Percentiles rank a stretch among this genome's conserved stretches.
These are phyloP conservation scores for Apteryx owenii DNA, from an alignment of 2,113 vertebrate species.

Conservation along the genomic window DNA sequence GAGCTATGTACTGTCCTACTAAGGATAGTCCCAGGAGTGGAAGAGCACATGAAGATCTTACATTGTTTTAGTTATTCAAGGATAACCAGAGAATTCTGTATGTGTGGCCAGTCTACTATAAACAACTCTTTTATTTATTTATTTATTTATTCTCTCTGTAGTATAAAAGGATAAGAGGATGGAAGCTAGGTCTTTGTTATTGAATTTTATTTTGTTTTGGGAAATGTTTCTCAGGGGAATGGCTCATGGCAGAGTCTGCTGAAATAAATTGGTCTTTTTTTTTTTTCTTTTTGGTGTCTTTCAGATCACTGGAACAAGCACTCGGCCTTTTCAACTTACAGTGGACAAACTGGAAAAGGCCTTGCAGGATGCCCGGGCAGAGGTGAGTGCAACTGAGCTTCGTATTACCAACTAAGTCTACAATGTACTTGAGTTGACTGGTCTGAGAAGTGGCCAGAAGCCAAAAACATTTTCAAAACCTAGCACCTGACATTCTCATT, in stretches of 20 bases:
- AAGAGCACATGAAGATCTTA: neutral
- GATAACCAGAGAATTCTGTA: neutral
- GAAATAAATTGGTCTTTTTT: neutral
- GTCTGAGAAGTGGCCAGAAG: neutral
- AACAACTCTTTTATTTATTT: neutral
- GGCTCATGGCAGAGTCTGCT: neutral
- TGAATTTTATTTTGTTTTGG: neutral
- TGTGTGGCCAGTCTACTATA: neutral
- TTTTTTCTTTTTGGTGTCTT: neutral
- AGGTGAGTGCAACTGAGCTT: slow-evolving; percentile 65
- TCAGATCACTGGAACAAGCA: slow-evolving; percentile 80
- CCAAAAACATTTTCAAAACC: neutral
- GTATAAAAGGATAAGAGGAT: neutral
- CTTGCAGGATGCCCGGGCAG: slow-evolving; percentile 80
- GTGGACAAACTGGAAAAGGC: slow-evolving; percentile 88
- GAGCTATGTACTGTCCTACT: neutral
- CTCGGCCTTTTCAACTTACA: slow-evolving; percentile 91
- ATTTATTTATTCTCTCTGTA: neutral
- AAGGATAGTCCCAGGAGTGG: neutral
- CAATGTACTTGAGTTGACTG: neutral
- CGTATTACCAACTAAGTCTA: neutral
- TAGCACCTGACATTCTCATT: neutral
- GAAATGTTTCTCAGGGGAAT: neutral
- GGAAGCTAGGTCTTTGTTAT: neutral
- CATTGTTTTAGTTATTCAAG: neutral